These are phyloP conservation scores for Falco cherrug DNA, from an alignment of 2,797 vertebrate genomes.

Conservation along the genomic window DNA sequence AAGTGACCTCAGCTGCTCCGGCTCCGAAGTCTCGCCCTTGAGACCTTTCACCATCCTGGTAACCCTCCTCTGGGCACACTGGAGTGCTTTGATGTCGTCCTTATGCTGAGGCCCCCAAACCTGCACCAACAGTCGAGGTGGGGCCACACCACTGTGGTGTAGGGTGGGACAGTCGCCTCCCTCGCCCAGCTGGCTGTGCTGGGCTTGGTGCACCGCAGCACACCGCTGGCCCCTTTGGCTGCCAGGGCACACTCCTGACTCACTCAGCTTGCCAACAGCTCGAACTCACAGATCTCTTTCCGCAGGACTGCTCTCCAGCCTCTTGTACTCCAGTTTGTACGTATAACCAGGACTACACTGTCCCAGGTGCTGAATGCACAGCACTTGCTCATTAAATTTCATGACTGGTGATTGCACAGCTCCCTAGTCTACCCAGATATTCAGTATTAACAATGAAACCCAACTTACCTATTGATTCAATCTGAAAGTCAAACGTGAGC, in stretches of 20 bases:
- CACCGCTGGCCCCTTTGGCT: not conserved
- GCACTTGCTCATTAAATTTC: not conserved
- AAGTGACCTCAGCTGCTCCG: not conserved
- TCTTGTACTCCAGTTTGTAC: fast-evolving
- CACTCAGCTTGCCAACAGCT: not conserved
- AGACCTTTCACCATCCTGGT: not conserved
- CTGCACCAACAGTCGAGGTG: not conserved
- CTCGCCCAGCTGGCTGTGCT: too few relatives aligned
- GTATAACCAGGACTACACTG: not conserved
- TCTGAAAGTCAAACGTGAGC: conserved; percentile 95
- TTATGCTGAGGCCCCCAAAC: not conserved
- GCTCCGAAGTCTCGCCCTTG: not conserved
- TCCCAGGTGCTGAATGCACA: not conserved
- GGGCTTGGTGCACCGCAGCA: too few relatives aligned
- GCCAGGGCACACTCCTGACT: not conserved
- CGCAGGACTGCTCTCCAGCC: not conserved
- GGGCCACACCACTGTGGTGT: not conserved
- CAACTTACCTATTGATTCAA: conserved; percentile 89
- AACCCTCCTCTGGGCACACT: not conserved
- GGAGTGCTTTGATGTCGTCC: not conserved
- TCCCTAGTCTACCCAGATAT: not conserved
- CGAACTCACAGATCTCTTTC: not conserved
- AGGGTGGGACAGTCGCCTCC: too few relatives aligned
- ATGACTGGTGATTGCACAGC: not conserved
- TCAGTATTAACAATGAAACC: not conserved